These are phyloP conservation scores for Creontiades dilutus DNA, from an alignment of 2,888 invertebrate species.

Conservation along the genomic window DNA sequence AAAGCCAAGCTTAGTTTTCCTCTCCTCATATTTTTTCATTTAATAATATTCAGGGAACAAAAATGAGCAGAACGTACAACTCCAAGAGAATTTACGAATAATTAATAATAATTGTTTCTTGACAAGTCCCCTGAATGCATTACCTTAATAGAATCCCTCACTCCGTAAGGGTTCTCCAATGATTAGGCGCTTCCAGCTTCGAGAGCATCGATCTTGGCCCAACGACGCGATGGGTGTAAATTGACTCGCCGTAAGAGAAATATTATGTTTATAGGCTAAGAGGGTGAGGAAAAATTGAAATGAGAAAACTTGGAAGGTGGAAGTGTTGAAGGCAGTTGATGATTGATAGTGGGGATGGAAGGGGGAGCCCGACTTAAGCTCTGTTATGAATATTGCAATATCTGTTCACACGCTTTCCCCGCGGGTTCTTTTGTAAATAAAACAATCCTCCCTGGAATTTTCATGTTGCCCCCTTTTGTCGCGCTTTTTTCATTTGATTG, in stretches of 20 bases:
- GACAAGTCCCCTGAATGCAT: too few species aligned
- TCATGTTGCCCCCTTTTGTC: conserved; percentile 17
- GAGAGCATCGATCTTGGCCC: conserved; percentile 10
- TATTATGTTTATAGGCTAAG: conserved; percentile 57
- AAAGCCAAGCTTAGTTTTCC: too few species aligned
- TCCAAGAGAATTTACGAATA: too few species aligned
- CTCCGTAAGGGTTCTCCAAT: background rate
- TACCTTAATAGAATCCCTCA: too few species aligned
- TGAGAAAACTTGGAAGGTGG: conserved; percentile 57
- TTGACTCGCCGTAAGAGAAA: conserved; percentile 31
- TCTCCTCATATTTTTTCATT: too few species aligned
- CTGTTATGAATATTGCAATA: conserved; percentile 49
- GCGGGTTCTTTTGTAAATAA: conserved; percentile 37
- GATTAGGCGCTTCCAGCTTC: background rate
- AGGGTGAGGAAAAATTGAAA: conserved; percentile 65
- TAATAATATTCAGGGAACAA: too few species aligned
- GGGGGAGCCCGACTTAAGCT: background rate
- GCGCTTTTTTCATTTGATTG: conserved; percentile 42
- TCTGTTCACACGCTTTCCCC: conserved; percentile 44
- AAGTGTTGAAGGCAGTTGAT: conserved; percentile 64
- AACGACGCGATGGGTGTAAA: conserved; percentile 19
- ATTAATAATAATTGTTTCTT: too few species aligned
- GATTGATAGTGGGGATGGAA: conserved; percentile 56
- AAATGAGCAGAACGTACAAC: too few species aligned
- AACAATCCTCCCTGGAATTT: conserved; percentile 45